phyloP scores from a whole-genome alignment of 2,888 invertebrate species.

The Timema podura region DNA sequence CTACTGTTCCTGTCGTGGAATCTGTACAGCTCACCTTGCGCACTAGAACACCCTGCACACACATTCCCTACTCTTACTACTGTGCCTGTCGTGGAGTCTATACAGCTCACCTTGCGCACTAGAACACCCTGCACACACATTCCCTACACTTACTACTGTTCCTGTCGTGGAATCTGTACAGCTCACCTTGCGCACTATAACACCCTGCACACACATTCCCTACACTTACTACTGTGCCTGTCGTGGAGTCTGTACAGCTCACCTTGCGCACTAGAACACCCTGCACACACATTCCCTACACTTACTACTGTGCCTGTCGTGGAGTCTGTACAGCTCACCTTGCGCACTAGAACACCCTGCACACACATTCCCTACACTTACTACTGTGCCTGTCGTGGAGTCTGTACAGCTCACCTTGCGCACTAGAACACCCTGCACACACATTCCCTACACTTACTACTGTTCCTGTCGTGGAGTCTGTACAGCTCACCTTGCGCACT shows the following conservation, averaged over 20 bases:
- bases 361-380: background rate
- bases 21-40: slow-evolving; percentile 18
- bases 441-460: background rate
- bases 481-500: slow-evolving; percentile 15
- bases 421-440: slow-evolving; percentile 11
- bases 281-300: background rate
- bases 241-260: slow-evolving; percentile 11
- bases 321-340: slow-evolving; percentile 15
- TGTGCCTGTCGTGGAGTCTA: background rate
- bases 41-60: slow-evolving; percentile 12
- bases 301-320: background rate
- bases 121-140: slow-evolving; percentile 12
- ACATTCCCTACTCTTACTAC: background rate
- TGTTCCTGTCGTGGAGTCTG: background rate
- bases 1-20: background rate
- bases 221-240: background rate
- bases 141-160: background rate
- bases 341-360: slow-evolving; percentile 15
- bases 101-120: slow-evolving; percentile 16
- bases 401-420: slow-evolving; percentile 17
- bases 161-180: slow-evolving; percentile 11
- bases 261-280: slow-evolving; percentile 14
- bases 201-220: slow-evolving; percentile 9
- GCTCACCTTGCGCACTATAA: slow-evolving; percentile 9
- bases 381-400: background rate